Conservation (phyloP, 2,113 vertebrate genomes). For the Xyliphius kryptos region DNA sequence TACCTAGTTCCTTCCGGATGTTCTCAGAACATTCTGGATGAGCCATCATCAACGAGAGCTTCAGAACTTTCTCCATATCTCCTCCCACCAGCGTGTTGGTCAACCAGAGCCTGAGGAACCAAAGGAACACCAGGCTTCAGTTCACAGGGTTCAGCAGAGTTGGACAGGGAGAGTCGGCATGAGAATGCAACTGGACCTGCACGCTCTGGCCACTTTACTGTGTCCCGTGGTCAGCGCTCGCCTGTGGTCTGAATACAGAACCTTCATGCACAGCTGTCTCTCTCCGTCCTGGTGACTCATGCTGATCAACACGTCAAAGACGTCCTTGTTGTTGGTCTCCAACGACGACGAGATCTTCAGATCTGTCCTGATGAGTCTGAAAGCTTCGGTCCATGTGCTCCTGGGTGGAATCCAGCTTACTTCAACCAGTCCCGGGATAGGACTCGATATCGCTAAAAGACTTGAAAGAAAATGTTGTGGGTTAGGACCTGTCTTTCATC, state of each 20-base stretch:
- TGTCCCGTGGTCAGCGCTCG: background rate
- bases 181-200: background rate
- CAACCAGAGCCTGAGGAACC: background rate
- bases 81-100: background rate
- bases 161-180: no score
- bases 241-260: background rate
- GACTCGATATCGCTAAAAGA: slow-evolving; percentile 1
- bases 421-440: background rate
- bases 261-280: slow-evolving; percentile 12
- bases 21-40: slow-evolving; percentile 13
- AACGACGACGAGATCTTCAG: background rate
- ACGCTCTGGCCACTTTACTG: slow-evolving; percentile 10
- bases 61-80: slow-evolving; percentile 6
- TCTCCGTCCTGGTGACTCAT: background rate
- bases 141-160: background rate
- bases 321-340: background rate
- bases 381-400: background rate
- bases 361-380: background rate
- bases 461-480: background rate
- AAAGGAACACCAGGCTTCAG: background rate
- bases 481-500: background rate
- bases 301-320: background rate
- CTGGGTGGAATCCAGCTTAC: slow-evolving; percentile 2
- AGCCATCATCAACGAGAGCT: slow-evolving; percentile 14
- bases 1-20: slow-evolving; percentile 16